Evolutionary conservation across 2,113 vertebrate species (phyloP).

Genomic region (Pavo muticus): DNA sequence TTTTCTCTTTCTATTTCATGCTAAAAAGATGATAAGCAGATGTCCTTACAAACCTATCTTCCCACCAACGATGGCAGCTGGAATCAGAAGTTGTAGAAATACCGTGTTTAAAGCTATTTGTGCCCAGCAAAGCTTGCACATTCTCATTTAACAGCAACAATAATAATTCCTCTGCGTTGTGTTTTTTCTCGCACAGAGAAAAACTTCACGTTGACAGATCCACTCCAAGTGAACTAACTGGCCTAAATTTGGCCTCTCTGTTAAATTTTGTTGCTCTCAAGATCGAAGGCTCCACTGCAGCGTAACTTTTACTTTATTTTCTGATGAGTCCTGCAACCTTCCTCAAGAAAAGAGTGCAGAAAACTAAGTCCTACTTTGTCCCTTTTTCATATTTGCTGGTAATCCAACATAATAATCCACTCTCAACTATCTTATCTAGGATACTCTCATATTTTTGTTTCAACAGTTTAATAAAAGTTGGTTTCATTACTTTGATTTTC

Average conservation of each 20-base stretch:
- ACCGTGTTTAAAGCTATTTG: background rate
- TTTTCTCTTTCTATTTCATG: background rate
- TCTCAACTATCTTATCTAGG: background rate
- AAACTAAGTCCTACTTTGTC: rapidly evolving
- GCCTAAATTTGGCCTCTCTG: background rate
- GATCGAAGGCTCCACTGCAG: background rate
- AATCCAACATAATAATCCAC: background rate
- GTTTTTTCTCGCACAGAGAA: background rate
- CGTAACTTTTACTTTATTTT: background rate
- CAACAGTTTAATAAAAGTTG: background rate
- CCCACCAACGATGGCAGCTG: background rate
- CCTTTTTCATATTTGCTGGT: background rate
- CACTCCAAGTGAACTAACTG: background rate
- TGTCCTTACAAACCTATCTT: background rate
- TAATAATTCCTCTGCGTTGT: background rate
- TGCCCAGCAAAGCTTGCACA: background rate
- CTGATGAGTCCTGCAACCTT: background rate
- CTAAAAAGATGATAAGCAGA: background rate
- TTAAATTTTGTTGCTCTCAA: background rate
- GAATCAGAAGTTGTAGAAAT: background rate
- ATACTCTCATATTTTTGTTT: background rate
- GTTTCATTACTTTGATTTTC: background rate
- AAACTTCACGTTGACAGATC: background rate
- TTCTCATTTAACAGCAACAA: background rate
- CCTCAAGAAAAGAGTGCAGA: background rate